Evolutionary conservation across 2,113 vertebrate genomes (phyloP).

Genomic region (Gallinago undulata): DNA sequence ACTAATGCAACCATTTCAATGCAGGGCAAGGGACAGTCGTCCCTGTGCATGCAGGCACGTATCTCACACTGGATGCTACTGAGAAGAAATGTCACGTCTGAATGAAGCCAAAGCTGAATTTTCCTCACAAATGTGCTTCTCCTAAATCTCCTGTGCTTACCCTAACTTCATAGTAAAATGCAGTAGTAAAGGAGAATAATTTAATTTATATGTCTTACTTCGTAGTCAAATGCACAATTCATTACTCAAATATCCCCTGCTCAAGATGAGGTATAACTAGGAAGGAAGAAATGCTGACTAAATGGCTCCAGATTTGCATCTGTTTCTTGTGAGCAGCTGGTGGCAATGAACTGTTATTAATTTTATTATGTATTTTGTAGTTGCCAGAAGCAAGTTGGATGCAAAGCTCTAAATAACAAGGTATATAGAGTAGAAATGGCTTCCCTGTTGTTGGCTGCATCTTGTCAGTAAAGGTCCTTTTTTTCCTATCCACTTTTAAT

Average conservation of each 20-base stretch:
- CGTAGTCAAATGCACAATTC: constrained; percentile 1
- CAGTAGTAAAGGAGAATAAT: not conserved
- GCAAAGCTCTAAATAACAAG: constrained; percentile 29
- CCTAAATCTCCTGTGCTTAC: not conserved
- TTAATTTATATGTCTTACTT: constrained; percentile 31
- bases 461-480: not conserved
- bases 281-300: constrained; percentile 56
- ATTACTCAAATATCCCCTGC: constrained; percentile 15
- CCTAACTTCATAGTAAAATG: not conserved
- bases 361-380: constrained; percentile 63
- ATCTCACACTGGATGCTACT: not conserved
- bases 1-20: not conserved
- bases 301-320: constrained; percentile 27
- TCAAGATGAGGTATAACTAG: not conserved
- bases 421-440: not conserved
- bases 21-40: not conserved
- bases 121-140: not conserved
- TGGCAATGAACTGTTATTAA: constrained; percentile 67
- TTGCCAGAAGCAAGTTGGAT: constrained; percentile 10
- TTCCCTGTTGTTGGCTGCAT: not conserved
- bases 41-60: not conserved
- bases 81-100: not conserved
- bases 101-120: not conserved
- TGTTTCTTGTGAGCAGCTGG: constrained; percentile 65
- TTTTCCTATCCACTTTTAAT: not conserved